These are phyloP conservation scores for Alca torda DNA, from an alignment of 2,797 vertebrate species.

Conservation along the genomic window DNA sequence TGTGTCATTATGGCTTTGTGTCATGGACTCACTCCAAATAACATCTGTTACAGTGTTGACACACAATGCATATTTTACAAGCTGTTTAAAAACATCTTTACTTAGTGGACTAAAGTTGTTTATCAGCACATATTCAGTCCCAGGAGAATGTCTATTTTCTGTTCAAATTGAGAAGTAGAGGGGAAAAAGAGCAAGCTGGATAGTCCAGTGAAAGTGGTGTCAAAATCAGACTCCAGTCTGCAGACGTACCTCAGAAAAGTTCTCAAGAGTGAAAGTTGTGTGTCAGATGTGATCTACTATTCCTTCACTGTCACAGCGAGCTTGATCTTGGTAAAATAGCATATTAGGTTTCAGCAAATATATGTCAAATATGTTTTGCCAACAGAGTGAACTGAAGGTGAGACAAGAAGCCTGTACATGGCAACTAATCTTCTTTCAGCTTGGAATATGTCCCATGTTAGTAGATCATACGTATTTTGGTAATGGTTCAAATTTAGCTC, in stretches of 20 bases:
- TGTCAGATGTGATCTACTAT: neutral
- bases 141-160: slow-evolving; percentile 26
- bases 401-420: neutral
- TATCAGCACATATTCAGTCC: slow-evolving; percentile 29
- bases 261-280: neutral
- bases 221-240: neutral
- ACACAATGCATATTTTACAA: slow-evolving; percentile 40
- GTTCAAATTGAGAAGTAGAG: neutral
- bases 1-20: slow-evolving; percentile 51
- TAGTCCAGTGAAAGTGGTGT: neutral
- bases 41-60: slow-evolving; percentile 56
- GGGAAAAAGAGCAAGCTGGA: neutral
- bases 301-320: neutral
- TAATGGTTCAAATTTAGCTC: neutral
- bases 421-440: neutral
- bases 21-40: slow-evolving; percentile 37
- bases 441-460: neutral
- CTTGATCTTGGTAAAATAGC: neutral
- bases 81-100: slow-evolving; percentile 58
- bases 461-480: neutral
- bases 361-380: neutral
- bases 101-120: slow-evolving; percentile 37
- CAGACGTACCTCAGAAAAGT: neutral
- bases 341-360: neutral
- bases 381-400: neutral